Evolutionary conservation across 2,797 vertebrate genomes (phyloP).

Genomic region (Poecilia gillii): DNA sequence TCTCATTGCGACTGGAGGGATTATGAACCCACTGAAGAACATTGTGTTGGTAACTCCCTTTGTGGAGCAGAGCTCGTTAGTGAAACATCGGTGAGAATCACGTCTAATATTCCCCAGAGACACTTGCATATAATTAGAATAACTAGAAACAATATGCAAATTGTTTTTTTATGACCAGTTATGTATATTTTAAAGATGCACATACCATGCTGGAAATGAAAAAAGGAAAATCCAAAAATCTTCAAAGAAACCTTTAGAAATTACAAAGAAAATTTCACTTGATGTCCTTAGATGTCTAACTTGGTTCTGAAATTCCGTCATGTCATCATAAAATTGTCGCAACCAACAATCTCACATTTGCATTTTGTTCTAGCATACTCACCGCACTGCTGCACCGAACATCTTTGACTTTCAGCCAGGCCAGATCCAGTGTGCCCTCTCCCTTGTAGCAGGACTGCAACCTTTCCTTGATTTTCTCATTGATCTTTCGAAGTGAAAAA

Average conservation of each 20-base stretch:
- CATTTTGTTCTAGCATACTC: slow-evolving; percentile 72
- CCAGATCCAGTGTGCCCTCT: slow-evolving; percentile 95
- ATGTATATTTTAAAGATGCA: not conserved
- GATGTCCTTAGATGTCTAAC: not conserved
- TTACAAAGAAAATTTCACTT: not conserved
- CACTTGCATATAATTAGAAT: slow-evolving; percentile 16
- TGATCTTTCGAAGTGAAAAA: slow-evolving; percentile 94
- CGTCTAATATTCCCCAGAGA: slow-evolving; percentile 22
- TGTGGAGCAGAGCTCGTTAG: slow-evolving; percentile 48
- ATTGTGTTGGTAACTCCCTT: slow-evolving; percentile 34
- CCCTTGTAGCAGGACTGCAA: slow-evolving; percentile 98
- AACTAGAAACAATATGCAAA: slow-evolving; percentile 9
- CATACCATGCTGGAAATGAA: not conserved
- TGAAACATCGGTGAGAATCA: slow-evolving; percentile 30
- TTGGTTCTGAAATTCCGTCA: not conserved
- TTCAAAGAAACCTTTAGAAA: not conserved
- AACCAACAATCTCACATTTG: not conserved
- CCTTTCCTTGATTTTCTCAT: slow-evolving; percentile 95
- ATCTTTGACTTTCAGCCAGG: slow-evolving; percentile 99
- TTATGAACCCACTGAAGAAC: slow-evolving; percentile 52
- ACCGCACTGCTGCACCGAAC: slow-evolving; percentile 98
- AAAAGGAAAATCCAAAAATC: not conserved
- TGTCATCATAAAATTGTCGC: slow-evolving; percentile 10
- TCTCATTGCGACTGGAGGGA: slow-evolving; percentile 60
- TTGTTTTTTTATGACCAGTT: slow-evolving; percentile 12